Percentiles rank a stretch among this genome's conserved stretches.
Evolutionary conservation across 1,140 invertebrate genomes (phyloP).

Genomic region (Maniola jurtina): DNA sequence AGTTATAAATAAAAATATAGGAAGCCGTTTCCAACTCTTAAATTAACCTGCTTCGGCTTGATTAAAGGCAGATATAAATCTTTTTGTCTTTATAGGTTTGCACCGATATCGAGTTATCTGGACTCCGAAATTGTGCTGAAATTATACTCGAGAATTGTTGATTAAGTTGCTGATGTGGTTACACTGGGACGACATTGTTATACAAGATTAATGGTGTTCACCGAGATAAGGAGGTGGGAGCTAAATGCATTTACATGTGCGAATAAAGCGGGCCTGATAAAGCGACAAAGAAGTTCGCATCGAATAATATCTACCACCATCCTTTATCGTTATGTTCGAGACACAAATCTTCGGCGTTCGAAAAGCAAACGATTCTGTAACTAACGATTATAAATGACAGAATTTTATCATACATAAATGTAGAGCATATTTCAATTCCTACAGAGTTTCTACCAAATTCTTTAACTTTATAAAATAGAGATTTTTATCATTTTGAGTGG

Average conservation of each 20-base stretch:
- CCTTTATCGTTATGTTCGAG: constrained; percentile 41
- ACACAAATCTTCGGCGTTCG: constrained; percentile 33
- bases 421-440: too few species aligned
- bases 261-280: constrained; percentile 68
- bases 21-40: constrained; percentile 24
- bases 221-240: constrained; percentile 69
- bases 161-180: constrained; percentile 67
- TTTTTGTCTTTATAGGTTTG: constrained; percentile 42
- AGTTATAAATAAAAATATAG: constrained; percentile 29
- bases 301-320: constrained; percentile 44
- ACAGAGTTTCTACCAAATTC: too few species aligned
- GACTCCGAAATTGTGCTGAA: constrained; percentile 51
- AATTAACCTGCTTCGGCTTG: constrained; percentile 26
- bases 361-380: neutral
- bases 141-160: constrained; percentile 48
- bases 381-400: neutral
- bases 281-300: constrained; percentile 64
- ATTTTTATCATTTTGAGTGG: too few species aligned
- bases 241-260: constrained; percentile 77
- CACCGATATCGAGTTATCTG: constrained; percentile 49
- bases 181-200: constrained; percentile 66
- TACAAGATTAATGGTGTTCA: constrained; percentile 76
- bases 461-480: too few species aligned
- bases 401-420: too few species aligned
- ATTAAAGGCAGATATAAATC: constrained; percentile 31